Conservation (phyloP, 2,113 vertebrate species). For the Labrus mixtus region DNA sequence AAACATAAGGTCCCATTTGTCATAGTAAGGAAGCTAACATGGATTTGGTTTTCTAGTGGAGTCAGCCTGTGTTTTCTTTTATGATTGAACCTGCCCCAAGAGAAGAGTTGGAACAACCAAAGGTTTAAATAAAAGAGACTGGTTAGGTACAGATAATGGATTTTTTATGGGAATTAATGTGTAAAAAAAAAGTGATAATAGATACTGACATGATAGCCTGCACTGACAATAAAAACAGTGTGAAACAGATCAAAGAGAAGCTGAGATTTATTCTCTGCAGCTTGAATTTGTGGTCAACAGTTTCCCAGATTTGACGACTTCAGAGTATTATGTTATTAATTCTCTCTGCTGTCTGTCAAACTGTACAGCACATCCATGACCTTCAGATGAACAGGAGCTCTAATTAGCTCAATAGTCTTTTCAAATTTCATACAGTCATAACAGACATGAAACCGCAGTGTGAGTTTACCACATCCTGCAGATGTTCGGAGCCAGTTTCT, state of each 20-base stretch:
- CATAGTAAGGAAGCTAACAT: too few relatives aligned
- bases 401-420: slow-evolving; percentile 47
- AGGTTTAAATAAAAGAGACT: too few relatives aligned
- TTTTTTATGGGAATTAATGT: too few relatives aligned
- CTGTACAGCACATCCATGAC: slow-evolving; percentile 1
- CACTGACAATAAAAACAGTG: background rate
- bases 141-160: too few relatives aligned
- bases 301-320: slow-evolving; percentile 30
- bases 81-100: too few relatives aligned
- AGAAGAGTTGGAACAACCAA: too few relatives aligned
- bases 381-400: slow-evolving; percentile 29
- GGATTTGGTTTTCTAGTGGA: too few relatives aligned
- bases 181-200: too few relatives aligned
- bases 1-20: too few relatives aligned
- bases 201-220: background rate
- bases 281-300: slow-evolving; percentile 1
- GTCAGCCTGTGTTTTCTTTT: too few relatives aligned
- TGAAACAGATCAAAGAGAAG: background rate
- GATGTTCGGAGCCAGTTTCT: slow-evolving; percentile 40
- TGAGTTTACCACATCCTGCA: slow-evolving; percentile 51
- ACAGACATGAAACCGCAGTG: slow-evolving; percentile 45
- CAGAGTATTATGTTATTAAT: background rate
- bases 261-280: background rate
- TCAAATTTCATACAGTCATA: slow-evolving; percentile 13
- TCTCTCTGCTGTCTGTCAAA: slow-evolving; percentile 27